phyloP scores from a whole-genome alignment of 2,113 vertebrate genomes.

The Brachyhypopomus gauderio region DNA sequence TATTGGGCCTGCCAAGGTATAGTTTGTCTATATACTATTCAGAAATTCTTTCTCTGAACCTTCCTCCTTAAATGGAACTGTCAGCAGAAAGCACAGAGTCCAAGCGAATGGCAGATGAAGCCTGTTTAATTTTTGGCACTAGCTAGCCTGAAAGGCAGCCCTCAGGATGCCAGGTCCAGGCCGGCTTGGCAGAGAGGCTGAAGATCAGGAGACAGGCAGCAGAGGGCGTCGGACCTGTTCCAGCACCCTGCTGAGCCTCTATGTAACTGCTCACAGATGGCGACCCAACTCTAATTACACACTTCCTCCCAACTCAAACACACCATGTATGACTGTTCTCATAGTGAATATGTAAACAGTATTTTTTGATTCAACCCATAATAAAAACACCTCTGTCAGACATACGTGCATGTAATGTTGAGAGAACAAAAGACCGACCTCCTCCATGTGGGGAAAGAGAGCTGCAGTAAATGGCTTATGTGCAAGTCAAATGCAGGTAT shows the following conservation, averaged over 20 bases:
- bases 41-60: not conserved
- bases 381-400: conserved; percentile 23
- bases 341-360: conserved; percentile 65
- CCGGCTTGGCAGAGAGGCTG: conserved; percentile 47
- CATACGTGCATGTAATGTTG: not conserved
- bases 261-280: conserved; percentile 66
- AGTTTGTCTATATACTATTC: not conserved
- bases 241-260: conserved; percentile 49
- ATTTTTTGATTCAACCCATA: conserved; percentile 54
- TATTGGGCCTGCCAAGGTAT: too few species aligned
- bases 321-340: conserved; percentile 65
- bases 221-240: conserved; percentile 61
- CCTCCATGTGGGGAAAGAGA: not conserved
- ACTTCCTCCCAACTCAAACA: conserved; percentile 63
- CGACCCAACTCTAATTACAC: conserved; percentile 66
- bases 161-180: conserved; percentile 59
- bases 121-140: conserved; percentile 64
- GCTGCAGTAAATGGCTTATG: not conserved
- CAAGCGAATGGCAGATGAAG: conserved; percentile 54
- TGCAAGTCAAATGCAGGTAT: not conserved
- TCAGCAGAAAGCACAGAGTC: not conserved
- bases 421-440: not conserved
- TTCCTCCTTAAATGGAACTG: conserved; percentile 2
- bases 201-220: conserved; percentile 49
- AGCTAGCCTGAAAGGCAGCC: conserved; percentile 52